These are phyloP conservation scores for Branchipolynoe longqiensis DNA, from an alignment of 2,888 invertebrate species.

Conservation along the genomic window DNA sequence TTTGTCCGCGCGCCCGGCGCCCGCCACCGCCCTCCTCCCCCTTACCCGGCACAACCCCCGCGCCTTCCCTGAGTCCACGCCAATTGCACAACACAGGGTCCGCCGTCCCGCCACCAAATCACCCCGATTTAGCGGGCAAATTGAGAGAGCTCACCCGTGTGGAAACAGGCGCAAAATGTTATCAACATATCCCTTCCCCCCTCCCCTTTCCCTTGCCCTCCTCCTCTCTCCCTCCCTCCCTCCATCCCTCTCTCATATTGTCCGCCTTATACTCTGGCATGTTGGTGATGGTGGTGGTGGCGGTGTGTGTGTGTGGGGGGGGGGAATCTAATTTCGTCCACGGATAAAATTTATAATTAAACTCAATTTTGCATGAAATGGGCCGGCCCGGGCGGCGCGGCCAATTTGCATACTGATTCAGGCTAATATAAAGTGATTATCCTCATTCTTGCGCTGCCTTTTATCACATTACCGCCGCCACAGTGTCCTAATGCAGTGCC, in stretches of 20 bases:
- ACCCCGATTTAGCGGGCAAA: slow-evolving; percentile 38
- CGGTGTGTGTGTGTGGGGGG: no score
- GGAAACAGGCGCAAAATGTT: slow-evolving; percentile 28
- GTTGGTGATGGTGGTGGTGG: no score
- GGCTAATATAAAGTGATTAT: slow-evolving; percentile 54
- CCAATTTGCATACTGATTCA: slow-evolving; percentile 59
- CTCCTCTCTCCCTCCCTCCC: neutral
- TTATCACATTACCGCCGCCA: slow-evolving; percentile 46
- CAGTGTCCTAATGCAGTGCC: slow-evolving; percentile 37
- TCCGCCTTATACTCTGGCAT: slow-evolving; percentile 25
- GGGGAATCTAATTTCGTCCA: slow-evolving; percentile 56
- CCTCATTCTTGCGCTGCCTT: slow-evolving; percentile 42
- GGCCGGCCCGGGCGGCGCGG: slow-evolving; percentile 19
- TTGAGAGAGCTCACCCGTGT: slow-evolving; percentile 31
- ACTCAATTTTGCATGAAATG: slow-evolving; percentile 60
- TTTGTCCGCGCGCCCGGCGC: slow-evolving; percentile 14
- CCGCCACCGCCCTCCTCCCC: neutral
- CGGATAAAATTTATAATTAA: slow-evolving; percentile 60
- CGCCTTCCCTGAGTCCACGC: neutral
- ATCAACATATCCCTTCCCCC: slow-evolving; percentile 32
- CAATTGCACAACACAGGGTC: slow-evolving; percentile 27
- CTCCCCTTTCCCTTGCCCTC: no score
- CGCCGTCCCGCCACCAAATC: slow-evolving; percentile 25
- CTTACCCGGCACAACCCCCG: neutral
- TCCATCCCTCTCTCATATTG: slow-evolving; percentile 18